phyloP scores from a whole-genome alignment of 2,888 invertebrate genomes.

The Plagodis pulveraria region DNA sequence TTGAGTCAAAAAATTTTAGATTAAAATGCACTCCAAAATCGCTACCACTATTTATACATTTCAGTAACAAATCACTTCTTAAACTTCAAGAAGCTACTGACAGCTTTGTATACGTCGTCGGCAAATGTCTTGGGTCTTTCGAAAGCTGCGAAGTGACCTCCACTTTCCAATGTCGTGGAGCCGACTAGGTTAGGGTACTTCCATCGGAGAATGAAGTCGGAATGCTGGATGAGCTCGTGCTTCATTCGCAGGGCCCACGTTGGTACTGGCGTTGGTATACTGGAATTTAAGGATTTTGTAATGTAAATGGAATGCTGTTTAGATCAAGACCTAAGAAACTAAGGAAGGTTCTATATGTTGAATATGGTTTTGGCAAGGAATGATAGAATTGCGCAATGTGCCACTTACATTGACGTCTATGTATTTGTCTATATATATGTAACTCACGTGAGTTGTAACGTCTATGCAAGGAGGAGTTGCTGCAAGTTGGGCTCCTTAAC shows the following conservation, averaged over 20 bases:
- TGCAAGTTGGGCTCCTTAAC: not conserved
- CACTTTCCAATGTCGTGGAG: conserved; percentile 85
- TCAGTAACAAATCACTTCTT: conserved; percentile 23
- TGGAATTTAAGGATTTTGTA: conserved; percentile 63
- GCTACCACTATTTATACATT: too few relatives aligned
- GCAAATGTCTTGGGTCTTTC: conserved; percentile 90
- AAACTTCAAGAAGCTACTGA: conserved; percentile 52
- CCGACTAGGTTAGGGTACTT: conserved; percentile 88
- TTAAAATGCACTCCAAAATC: too few relatives aligned
- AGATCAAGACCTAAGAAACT: too few relatives aligned
- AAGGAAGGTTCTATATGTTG: too few relatives aligned
- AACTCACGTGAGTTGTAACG: too few relatives aligned
- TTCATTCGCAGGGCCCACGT: conserved; percentile 89
- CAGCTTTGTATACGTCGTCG: conserved; percentile 85
- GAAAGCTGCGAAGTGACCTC: conserved; percentile 95
- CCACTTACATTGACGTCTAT: too few relatives aligned
- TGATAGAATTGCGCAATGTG: too few relatives aligned
- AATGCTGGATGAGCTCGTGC: conserved; percentile 86
- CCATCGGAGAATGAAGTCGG: conserved; percentile 86
- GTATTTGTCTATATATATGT: too few relatives aligned
- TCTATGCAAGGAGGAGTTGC: too few relatives aligned
- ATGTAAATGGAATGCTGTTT: too few relatives aligned
- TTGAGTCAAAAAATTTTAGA: too few relatives aligned
- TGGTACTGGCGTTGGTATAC: conserved; percentile 89
- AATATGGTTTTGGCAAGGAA: too few relatives aligned